These are phyloP conservation scores for Ericerus pela DNA, from an alignment of 1,140 invertebrate species.

Conservation along the genomic window DNA sequence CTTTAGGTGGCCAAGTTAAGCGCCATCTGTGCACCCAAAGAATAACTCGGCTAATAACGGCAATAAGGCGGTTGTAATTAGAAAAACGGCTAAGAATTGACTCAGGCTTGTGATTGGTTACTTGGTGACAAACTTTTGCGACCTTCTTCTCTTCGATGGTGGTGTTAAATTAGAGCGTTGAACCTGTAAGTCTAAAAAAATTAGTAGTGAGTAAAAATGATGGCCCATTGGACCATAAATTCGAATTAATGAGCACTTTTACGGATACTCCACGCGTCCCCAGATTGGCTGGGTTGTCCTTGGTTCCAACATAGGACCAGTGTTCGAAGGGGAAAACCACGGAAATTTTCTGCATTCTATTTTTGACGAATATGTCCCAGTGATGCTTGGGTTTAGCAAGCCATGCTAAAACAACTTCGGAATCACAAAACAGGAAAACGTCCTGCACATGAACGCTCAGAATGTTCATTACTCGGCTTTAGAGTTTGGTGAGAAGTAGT, in stretches of 20 bases:
- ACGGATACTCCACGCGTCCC: background rate
- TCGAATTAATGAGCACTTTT: background rate
- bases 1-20: too few relatives aligned
- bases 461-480: background rate
- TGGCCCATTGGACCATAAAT: background rate
- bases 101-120: background rate
- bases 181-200: too few relatives aligned
- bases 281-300: background rate
- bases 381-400: background rate
- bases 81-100: background rate
- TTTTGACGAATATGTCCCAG: background rate
- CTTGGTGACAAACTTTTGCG: background rate
- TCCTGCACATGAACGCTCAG: background rate
- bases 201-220: too few relatives aligned
- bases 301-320: background rate
- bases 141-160: background rate
- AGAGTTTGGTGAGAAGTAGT: slow-evolving; percentile 22
- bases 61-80: background rate
- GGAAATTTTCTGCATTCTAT: background rate
- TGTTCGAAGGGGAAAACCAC: background rate
- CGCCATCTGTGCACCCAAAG: too few relatives aligned
- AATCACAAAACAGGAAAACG: background rate
- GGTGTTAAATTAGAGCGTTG: background rate
- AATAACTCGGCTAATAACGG: background rate
- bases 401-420: background rate